Evolutionary conservation across 2,797 vertebrate species (phyloP).

Genomic region (Etheostoma nigrum): DNA sequence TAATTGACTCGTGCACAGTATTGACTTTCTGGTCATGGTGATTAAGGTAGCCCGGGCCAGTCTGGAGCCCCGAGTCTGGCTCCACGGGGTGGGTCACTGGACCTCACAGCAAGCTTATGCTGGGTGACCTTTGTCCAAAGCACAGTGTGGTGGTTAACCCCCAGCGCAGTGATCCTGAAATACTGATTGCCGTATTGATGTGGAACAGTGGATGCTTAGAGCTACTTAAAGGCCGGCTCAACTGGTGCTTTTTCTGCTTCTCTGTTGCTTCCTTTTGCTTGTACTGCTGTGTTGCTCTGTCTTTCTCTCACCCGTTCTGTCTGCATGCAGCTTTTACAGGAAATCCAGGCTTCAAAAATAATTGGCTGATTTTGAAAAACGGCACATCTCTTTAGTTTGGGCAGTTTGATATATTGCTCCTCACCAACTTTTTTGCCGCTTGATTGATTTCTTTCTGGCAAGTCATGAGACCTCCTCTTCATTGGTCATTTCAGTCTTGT

Average conservation of each 20-base stretch:
- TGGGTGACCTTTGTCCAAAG: constrained; percentile 63
- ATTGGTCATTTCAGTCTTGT: constrained; percentile 9
- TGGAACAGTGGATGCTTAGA: constrained; percentile 43
- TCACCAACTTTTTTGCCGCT: constrained; percentile 25
- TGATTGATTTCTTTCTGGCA: constrained; percentile 24
- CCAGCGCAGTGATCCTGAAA: constrained; percentile 58
- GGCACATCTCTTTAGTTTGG: neutral
- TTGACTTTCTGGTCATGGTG: constrained; percentile 81
- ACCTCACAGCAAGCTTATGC: constrained; percentile 59
- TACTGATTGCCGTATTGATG: constrained; percentile 57
- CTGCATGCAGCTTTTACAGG: constrained; percentile 2
- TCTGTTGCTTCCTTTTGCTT: neutral
- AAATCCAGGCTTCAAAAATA: constrained; percentile 11
- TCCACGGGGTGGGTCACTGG: constrained; percentile 47
- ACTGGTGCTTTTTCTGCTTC: neutral
- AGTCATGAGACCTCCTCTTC: constrained; percentile 7
- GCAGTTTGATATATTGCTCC: constrained; percentile 20
- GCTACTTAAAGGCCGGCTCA: neutral
- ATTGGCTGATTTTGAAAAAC: constrained; percentile 6
- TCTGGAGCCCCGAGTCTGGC: constrained; percentile 61
- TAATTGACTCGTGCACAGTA: constrained; percentile 79
- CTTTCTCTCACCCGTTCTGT: constrained; percentile 3
- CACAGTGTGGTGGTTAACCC: constrained; percentile 46
- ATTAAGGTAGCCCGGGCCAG: constrained; percentile 72
- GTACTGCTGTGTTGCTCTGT: neutral